A percentile compares a stretch with the other conserved stretches of the same genome.
Conservation (phyloP, 2,113 vertebrate genomes). For the Campylomormyrus numenius region DNA sequence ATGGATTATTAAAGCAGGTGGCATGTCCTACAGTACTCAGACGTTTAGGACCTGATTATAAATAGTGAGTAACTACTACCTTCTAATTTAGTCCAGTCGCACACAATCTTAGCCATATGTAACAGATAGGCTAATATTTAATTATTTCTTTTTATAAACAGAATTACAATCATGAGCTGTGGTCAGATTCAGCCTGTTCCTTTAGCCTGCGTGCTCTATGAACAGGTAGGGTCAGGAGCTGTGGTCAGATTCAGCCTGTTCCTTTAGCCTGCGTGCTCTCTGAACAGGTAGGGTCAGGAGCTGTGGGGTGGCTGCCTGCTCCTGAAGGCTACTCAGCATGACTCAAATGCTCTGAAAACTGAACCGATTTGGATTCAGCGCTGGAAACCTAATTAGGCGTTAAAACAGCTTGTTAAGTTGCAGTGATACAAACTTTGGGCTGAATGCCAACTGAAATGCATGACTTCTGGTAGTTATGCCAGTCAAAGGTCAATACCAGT, state of each 20-base stretch:
- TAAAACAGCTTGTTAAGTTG: background rate
- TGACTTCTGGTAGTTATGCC: background rate
- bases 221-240: background rate
- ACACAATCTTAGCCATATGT: background rate
- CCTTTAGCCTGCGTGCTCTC: no score
- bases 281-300: background rate
- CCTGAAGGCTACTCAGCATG: background rate
- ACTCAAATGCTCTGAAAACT: conserved; percentile 1
- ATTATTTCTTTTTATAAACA: background rate
- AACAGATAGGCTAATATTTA: background rate
- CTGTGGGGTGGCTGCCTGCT: background rate
- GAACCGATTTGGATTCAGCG: background rate
- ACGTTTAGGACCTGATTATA: background rate
- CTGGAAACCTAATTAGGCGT: background rate
- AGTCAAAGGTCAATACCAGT: background rate
- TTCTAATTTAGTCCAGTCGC: no score
- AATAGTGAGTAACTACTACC: background rate
- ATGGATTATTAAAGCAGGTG: background rate
- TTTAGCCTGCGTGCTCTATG: background rate
- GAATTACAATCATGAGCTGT: background rate
- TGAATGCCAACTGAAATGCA: background rate
- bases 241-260: background rate
- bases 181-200: background rate
- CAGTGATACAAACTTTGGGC: background rate
- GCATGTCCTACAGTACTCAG: background rate